Conservation (phyloP, 2,888 invertebrate species). For the Pseudococcus longispinus region DNA sequence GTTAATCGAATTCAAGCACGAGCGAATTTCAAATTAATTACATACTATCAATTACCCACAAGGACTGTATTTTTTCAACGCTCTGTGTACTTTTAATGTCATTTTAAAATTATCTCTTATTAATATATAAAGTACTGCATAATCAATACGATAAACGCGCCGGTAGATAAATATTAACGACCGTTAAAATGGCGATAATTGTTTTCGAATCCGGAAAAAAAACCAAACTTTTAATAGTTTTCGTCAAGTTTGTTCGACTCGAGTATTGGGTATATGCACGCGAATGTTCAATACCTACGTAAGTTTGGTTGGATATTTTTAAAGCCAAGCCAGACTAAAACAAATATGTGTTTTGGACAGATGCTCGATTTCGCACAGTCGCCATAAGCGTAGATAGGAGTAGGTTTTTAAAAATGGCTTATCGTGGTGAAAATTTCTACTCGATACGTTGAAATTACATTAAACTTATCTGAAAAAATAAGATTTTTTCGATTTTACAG, state of each 20-base stretch:
- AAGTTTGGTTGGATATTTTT: background rate
- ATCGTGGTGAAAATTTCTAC: no score
- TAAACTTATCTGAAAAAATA: no score
- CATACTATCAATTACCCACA: background rate
- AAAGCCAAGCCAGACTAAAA: background rate
- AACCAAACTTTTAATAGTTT: background rate
- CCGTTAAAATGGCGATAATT: background rate
- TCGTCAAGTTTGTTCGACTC: background rate
- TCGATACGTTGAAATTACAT: no score
- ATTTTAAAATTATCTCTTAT: background rate
- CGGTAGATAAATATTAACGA: background rate
- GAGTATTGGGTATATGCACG: background rate
- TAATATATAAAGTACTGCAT: background rate
- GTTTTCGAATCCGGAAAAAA: background rate
- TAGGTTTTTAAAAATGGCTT: no score
- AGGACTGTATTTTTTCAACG: background rate
- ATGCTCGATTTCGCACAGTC: background rate
- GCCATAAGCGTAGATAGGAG: background rate
- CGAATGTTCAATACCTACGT: background rate
- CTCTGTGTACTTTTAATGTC: background rate
- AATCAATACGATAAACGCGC: background rate
- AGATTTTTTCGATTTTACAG: no score
- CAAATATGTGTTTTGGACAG: background rate
- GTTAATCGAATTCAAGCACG: conserved; percentile 27
- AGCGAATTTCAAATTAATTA: background rate